Evolutionary conservation across 2,797 vertebrate species (phyloP).

Genomic region (Crossoptilon crossoptilon): DNA sequence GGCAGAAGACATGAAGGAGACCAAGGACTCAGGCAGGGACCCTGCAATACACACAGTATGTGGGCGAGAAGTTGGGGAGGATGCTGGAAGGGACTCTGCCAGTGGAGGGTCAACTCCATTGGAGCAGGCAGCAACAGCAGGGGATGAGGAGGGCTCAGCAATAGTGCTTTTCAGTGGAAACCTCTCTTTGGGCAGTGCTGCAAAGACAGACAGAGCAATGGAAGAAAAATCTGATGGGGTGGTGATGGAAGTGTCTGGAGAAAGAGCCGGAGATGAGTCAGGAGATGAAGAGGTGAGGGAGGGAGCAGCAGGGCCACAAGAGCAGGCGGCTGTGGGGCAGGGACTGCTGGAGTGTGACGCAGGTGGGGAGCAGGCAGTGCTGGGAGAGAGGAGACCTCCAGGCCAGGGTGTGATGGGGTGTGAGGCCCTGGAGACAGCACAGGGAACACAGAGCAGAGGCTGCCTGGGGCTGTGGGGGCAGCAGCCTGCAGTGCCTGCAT

Average conservation of each 20-base stretch:
- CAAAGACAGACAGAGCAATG: neutral
- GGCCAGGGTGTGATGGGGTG: fast-evolving
- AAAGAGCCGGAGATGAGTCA: neutral
- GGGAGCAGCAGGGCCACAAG: neutral
- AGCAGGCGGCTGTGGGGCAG: neutral
- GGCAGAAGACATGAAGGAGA: neutral
- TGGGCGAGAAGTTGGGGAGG: neutral
- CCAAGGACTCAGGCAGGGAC: neutral
- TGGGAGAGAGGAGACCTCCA: fast-evolving
- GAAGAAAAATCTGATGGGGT: neutral
- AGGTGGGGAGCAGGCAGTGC: neutral
- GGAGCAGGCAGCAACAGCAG: neutral
- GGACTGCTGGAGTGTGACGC: neutral
- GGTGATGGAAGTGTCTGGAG: neutral
- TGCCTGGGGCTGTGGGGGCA: too few relatives aligned
- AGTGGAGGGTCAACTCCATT: neutral
- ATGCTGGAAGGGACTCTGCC: fast-evolving
- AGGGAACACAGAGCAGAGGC: too few relatives aligned
- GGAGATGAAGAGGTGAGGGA: neutral
- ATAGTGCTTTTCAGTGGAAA: neutral
- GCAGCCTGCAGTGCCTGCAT: too few relatives aligned
- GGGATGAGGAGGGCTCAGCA: neutral
- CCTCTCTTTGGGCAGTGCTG: neutral
- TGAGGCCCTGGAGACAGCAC: too few relatives aligned
- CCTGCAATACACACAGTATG: neutral